Evolutionary conservation across 2,113 vertebrate species (phyloP), one percentile per base, ranked within the genome.

Genomic region (Pachyramphus minor): DNA sequence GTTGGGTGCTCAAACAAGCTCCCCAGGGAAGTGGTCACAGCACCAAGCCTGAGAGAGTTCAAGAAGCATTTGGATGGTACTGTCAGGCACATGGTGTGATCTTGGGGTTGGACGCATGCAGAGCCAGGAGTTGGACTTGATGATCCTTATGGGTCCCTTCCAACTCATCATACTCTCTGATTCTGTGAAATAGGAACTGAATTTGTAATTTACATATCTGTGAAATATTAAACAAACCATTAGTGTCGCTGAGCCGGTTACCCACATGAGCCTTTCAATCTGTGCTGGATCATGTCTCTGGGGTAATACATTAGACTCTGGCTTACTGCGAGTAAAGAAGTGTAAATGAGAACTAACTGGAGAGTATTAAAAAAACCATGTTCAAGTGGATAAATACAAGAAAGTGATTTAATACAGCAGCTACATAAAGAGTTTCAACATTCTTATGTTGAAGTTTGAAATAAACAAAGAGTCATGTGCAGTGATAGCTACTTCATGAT

Each of bases 181-280:
- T 63, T 63, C 39, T 63, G 39, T 41, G 39, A 63, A 63, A 63
- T 41, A 21, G 0, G 28, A 85, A 23, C 55, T 44, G 76, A 84
- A 56, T 78, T 72, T 63, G 27, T 82, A 81, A 91, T 72, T 82
- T 50, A 50, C 28, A 2, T 50, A 24, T 41, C 52, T 68, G 69
- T 94, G 81, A 92, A 89, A 95, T 95, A 89, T 82, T 91, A 84
- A 95, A 75, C 47, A 55, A 95, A 37, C 19, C 64, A 39, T 89
- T 87, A 84, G 41, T 60, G 69, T 33, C 22, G 84, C 73, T 2
- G 17, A 78, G 84, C 35, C 52, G 72, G 76, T 59, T 89, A 72
- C 59, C 42, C 56, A 60, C 50, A 25, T 14, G 42, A 88, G 22
- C 52, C 21, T 55, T 74, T 83, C 93, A 77, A 0, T 50, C 71